phyloP scores from a whole-genome alignment of 2,797 vertebrate genomes.

The Hypotaenidia okinawae region DNA sequence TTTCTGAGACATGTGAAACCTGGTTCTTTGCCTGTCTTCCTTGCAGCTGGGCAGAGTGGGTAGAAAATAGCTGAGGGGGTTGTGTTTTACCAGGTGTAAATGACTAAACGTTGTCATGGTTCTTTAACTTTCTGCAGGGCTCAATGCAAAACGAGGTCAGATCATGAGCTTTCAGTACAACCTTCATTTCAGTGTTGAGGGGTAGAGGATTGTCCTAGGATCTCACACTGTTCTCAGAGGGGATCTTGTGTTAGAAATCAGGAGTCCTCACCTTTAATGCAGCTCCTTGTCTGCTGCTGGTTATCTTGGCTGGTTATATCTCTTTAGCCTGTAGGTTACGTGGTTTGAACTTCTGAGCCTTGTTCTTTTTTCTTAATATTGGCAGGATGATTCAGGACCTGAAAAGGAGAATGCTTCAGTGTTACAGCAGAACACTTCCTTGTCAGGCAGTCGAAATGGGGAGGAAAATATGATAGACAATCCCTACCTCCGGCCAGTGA shows the following conservation, averaged over 20 bases:
- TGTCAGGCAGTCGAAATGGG: constrained; percentile 83
- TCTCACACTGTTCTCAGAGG: not conserved
- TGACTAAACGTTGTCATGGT: not conserved
- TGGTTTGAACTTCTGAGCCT: not conserved
- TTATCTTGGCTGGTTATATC: not conserved
- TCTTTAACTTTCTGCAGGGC: not conserved
- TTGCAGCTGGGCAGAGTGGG: not conserved
- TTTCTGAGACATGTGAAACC: not conserved
- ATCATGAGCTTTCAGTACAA: not conserved
- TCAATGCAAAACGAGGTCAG: not conserved
- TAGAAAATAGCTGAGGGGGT: not conserved
- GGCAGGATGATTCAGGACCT: constrained; percentile 88
- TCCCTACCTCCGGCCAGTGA: constrained; percentile 94
- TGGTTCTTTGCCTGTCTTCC: not conserved
- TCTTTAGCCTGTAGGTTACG: not conserved
- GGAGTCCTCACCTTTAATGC: not conserved
- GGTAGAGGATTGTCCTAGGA: not conserved
- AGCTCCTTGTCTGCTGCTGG: not conserved
- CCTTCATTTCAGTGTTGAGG: not conserved
- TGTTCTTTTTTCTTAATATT: not conserved
- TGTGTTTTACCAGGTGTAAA: not conserved
- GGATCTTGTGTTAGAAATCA: not conserved
- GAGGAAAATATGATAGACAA: constrained; percentile 96
- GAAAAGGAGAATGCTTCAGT: constrained; percentile 92
- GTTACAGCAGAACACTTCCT: constrained; percentile 85